These are phyloP conservation scores for Colossoma macropomum DNA, from an alignment of 2,113 vertebrate genomes.

Conservation along the genomic window DNA sequence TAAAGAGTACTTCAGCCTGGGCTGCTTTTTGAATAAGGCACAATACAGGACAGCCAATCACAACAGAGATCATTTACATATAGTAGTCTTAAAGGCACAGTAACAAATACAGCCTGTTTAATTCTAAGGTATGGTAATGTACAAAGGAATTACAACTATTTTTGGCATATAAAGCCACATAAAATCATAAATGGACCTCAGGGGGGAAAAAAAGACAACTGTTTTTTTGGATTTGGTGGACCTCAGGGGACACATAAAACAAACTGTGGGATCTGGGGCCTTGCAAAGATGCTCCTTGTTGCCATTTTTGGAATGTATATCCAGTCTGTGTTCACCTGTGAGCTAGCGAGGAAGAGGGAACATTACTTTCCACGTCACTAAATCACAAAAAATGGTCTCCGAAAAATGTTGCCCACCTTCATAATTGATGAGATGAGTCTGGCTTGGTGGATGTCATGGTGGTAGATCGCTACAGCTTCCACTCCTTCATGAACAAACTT, in stretches of 20 bases:
- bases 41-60: too few relatives aligned
- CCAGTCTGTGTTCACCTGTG: slow-evolving; percentile 38
- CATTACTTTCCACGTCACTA: slow-evolving; percentile 43
- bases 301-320: slow-evolving; percentile 45
- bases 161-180: too few relatives aligned
- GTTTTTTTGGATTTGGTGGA: too few relatives aligned
- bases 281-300: slow-evolving; percentile 19
- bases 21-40: too few relatives aligned
- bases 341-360: slow-evolving; percentile 8
- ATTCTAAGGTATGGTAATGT: too few relatives aligned
- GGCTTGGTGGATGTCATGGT: slow-evolving; percentile 38
- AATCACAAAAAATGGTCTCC: slow-evolving; percentile 32
- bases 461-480: slow-evolving; percentile 36
- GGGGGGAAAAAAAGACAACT: too few relatives aligned
- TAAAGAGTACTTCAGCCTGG: too few relatives aligned
- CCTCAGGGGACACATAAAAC: background rate
- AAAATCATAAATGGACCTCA: too few relatives aligned
- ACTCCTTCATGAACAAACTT: slow-evolving; percentile 40
- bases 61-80: too few relatives aligned
- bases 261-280: background rate
- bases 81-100: too few relatives aligned
- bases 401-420: slow-evolving; percentile 52
- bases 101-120: too few relatives aligned
- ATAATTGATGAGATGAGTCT: slow-evolving; percentile 56
- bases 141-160: too few relatives aligned